Evolutionary conservation across 2,888 invertebrate genomes (phyloP).

Genomic region (Patella caerulea): DNA sequence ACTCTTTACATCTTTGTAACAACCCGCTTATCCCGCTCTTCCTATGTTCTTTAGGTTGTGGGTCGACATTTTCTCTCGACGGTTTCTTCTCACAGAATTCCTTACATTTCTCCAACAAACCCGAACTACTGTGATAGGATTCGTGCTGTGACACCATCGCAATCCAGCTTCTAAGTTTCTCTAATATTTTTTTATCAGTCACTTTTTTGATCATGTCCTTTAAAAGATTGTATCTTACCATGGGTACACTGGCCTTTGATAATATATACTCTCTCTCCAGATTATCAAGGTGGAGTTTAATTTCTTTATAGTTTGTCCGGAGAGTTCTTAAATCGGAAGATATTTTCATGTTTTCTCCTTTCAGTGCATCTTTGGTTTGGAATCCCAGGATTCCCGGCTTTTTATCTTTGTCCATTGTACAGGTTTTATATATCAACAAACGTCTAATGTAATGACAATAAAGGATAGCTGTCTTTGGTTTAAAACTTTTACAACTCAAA

Average conservation of each 20-base stretch:
- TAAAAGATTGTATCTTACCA: constrained; percentile 29
- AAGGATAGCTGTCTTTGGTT: neutral
- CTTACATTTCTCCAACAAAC: constrained; percentile 9
- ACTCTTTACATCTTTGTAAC: constrained; percentile 33
- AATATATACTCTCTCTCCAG: constrained; percentile 31
- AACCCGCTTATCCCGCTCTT: constrained; percentile 20
- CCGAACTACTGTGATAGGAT: neutral
- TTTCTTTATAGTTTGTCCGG: constrained; percentile 16
- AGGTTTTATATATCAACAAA: neutral
- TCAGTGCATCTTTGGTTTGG: constrained; percentile 21
- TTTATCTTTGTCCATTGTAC: neutral
- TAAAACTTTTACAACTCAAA: no score
- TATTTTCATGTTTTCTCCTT: constrained; percentile 19
- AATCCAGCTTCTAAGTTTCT: constrained; percentile 6
- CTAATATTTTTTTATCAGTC: constrained; percentile 4
- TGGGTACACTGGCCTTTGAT: constrained; percentile 29
- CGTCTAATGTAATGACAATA: neutral
- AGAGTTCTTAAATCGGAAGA: constrained; percentile 11
- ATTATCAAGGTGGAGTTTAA: constrained; percentile 16
- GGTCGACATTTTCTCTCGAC: no score
- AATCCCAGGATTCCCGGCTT: constrained; percentile 8
- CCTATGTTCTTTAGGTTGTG: no score
- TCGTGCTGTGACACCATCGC: no score
- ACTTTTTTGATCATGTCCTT: constrained; percentile 33
- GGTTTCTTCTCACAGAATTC: neutral